A percentile compares a stretch with the other conserved stretches of the same genome.
These are phyloP conservation scores for Trichogramma pretiosum DNA, from an alignment of 1,140 invertebrate species.

Conservation along the genomic window DNA sequence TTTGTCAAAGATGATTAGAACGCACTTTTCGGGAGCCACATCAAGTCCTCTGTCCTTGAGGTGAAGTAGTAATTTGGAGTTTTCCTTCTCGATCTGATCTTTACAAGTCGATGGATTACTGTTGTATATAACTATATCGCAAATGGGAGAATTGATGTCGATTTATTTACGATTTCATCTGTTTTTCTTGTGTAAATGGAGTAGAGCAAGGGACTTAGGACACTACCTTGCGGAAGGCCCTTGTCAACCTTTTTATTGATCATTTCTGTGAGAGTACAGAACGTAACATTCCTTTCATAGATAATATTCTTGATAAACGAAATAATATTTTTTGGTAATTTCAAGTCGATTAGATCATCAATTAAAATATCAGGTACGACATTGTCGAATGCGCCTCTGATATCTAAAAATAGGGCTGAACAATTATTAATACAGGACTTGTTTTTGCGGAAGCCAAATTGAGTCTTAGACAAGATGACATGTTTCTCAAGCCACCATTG, in stretches of 20 bases:
- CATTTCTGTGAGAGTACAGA: background rate
- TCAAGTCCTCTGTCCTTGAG: background rate
- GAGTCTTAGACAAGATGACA: background rate
- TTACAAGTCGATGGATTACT: background rate
- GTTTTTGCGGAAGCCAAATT: background rate
- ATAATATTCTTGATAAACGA: background rate
- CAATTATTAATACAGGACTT: background rate
- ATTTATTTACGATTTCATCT: background rate
- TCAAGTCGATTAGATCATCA: background rate
- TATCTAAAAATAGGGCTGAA: background rate
- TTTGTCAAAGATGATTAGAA: conserved; percentile 8
- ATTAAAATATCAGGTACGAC: background rate
- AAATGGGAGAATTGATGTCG: conserved; percentile 6
- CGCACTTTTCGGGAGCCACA: conserved; percentile 10
- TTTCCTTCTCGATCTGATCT: background rate
- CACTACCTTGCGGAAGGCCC: conserved; percentile 9
- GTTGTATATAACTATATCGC: conserved; percentile 6
- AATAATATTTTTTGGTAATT: background rate
- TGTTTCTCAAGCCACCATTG: background rate
- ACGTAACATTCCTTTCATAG: background rate
- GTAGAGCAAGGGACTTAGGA: conserved; percentile 8
- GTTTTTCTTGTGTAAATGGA: conserved; percentile 9
- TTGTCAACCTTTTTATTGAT: background rate
- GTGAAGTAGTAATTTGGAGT: background rate
- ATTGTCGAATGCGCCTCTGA: background rate